Evolutionary conservation across 2,888 invertebrate genomes (phyloP).

Genomic region (Yponomeuta cagnagella): DNA sequence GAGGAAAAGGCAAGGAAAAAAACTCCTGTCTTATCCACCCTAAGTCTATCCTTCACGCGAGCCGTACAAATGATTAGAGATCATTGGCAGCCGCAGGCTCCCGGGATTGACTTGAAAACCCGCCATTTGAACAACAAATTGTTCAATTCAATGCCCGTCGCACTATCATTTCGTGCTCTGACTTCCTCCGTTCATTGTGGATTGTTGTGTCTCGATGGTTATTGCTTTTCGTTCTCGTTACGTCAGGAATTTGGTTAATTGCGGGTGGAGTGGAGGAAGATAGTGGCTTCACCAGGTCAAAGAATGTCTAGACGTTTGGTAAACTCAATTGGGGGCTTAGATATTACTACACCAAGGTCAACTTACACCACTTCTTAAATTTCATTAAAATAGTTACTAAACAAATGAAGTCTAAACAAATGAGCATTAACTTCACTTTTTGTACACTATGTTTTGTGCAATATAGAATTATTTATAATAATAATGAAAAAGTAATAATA

Average conservation of each 20-base stretch:
- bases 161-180: conserved; percentile 6
- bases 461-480: no score
- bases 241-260: conserved; percentile 20
- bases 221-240: neutral
- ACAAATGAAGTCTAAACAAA: no score
- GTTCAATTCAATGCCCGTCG: conserved; percentile 27
- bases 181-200: conserved; percentile 1
- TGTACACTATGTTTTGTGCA: no score
- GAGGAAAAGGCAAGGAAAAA: no score
- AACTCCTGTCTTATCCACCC: neutral
- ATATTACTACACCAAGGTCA: no score
- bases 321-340: no score
- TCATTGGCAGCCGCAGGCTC: conserved; percentile 33
- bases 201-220: neutral
- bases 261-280: conserved; percentile 20
- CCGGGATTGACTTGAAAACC: conserved; percentile 41
- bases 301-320: no score
- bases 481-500: no score
- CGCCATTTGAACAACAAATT: conserved; percentile 55
- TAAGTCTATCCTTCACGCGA: neutral
- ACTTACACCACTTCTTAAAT: no score
- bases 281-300: no score
- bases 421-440: no score
- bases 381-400: no score
- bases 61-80: conserved; percentile 33